Evolutionary conservation across 2,113 vertebrate species (phyloP), one percentile per base, ranked within the genome.

Genomic region (Hyaena hyaena): DNA sequence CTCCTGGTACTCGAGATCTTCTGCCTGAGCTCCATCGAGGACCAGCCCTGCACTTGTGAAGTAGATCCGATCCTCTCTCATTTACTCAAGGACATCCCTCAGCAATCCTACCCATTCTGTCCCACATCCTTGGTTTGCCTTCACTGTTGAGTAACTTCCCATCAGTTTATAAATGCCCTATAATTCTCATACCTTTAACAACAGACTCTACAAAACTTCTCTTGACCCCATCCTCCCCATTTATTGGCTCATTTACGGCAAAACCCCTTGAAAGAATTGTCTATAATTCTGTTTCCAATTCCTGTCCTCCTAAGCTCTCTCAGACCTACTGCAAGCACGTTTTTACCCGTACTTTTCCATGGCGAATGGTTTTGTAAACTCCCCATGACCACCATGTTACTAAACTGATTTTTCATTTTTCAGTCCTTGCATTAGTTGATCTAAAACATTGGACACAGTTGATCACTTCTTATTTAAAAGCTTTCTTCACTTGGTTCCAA

Each of bases 401-500:
- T 85, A 90, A 53, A 71, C 68, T 76, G 58, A 55, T 58, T 63
- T 69, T 74, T 90, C 53, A 74, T 2, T 73, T 80, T 45, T 90
- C 45, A 74, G 14, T 73, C 31, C 23, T 80, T 80, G 7, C 33
- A 21, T 86, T 86, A 55, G 77, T 55, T 66, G 28, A 86, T 9
- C 53, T 90, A 90, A 35, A 86, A 63, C 21, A 15, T 28, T 80
- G 65, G 28, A 65, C 50, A 93, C 79, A 31, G 50, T n/a, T 77
- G 16, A 65, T 71, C 80, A 90, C 66, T 73, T 35, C 55, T 80
- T 73, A 35, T 39, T 90, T 73, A 82, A 74, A 55, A 23, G 48
- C 53, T 96, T 63, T 93, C n/a, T 96, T 96, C 45, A 19, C 16
- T 31, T 77, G 31, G 23, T 55, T 90, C 28, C 73, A 94, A 88